A percentile compares a stretch with the other conserved stretches of the same genome.
Conservation (phyloP, 2,888 invertebrate genomes). For the Cosmopolites sordidus region DNA sequence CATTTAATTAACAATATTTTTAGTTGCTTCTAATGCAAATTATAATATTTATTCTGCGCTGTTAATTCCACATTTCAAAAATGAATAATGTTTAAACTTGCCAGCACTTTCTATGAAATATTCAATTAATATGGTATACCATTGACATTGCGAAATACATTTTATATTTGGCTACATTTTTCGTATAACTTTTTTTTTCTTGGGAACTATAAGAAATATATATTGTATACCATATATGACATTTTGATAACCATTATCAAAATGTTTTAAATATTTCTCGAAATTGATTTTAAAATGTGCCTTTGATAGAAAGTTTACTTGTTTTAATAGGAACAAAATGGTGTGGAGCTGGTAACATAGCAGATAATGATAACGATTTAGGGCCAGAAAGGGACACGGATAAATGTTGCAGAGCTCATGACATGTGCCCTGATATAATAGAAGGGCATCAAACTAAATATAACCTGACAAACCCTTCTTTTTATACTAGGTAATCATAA, state of each 20-base stretch:
- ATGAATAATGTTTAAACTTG: too few relatives aligned
- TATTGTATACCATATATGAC: neutral
- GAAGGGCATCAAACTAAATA: slow-evolving; percentile 39
- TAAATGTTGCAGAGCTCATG: slow-evolving; percentile 69
- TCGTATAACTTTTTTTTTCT: too few relatives aligned
- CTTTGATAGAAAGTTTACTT: neutral
- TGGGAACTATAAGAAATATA: too few relatives aligned
- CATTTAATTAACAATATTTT: too few relatives aligned
- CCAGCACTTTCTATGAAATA: too few relatives aligned
- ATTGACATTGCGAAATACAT: too few relatives aligned
- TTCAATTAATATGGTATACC: too few relatives aligned
- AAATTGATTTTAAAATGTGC: neutral
- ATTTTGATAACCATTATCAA: neutral
- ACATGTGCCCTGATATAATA: slow-evolving; percentile 62
- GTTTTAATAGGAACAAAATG: slow-evolving; percentile 68
- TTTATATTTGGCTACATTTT: too few relatives aligned
- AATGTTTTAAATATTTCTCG: too few relatives aligned
- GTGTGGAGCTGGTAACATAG: slow-evolving; percentile 71
- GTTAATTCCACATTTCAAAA: too few relatives aligned
- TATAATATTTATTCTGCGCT: too few relatives aligned
- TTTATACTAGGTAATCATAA: slow-evolving; percentile 39
- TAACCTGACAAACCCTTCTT: slow-evolving; percentile 41
- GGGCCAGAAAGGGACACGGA: slow-evolving; percentile 62
- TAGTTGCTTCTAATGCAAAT: too few relatives aligned
- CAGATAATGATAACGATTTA: slow-evolving; percentile 60